These are phyloP conservation scores for Drosophila siamana DNA, from an alignment of 2,888 invertebrate genomes.

Conservation along the genomic window DNA sequence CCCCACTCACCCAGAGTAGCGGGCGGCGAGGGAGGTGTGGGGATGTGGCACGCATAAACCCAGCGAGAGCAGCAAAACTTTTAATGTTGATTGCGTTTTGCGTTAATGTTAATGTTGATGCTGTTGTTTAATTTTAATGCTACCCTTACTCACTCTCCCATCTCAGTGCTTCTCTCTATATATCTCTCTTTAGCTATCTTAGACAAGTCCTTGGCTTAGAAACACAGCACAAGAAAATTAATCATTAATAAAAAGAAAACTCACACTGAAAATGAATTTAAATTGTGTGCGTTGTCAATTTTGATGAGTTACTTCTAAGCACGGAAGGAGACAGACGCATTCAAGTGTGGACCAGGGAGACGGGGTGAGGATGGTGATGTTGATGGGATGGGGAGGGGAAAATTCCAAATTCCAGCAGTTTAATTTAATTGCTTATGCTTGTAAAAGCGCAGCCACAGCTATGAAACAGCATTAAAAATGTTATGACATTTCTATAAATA, in stretches of 20 bases:
- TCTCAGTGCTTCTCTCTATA: slow-evolving; percentile 3
- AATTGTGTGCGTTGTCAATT: slow-evolving; percentile 70
- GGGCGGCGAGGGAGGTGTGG: background rate
- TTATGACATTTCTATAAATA: slow-evolving; percentile 75
- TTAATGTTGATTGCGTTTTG: slow-evolving; percentile 79
- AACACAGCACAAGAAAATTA: slow-evolving; percentile 48
- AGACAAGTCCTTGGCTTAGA: slow-evolving; percentile 15
- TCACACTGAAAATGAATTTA: slow-evolving; percentile 65
- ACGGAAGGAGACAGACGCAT: background rate
- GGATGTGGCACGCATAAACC: slow-evolving; percentile 57
- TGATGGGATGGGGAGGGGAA: background rate
- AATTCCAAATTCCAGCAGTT: slow-evolving; percentile 65
- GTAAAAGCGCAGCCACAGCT: slow-evolving; percentile 41
- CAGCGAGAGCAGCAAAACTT: slow-evolving; percentile 58
- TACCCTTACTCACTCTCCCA: slow-evolving; percentile 33
- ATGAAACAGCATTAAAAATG: slow-evolving; percentile 46
- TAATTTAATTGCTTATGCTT: slow-evolving; percentile 72
- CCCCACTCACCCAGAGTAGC: background rate
- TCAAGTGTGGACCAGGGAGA: background rate
- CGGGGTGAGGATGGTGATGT: too few relatives aligned
- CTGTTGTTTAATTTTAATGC: slow-evolving; percentile 73
- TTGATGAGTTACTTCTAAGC: slow-evolving; percentile 50
- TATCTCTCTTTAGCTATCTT: background rate
- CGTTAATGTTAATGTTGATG: slow-evolving; percentile 57
- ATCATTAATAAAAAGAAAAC: slow-evolving; percentile 68